These are phyloP conservation scores for Fissipunctia ypsillon DNA, from an alignment of 2,888 invertebrate genomes.

Conservation along the genomic window DNA sequence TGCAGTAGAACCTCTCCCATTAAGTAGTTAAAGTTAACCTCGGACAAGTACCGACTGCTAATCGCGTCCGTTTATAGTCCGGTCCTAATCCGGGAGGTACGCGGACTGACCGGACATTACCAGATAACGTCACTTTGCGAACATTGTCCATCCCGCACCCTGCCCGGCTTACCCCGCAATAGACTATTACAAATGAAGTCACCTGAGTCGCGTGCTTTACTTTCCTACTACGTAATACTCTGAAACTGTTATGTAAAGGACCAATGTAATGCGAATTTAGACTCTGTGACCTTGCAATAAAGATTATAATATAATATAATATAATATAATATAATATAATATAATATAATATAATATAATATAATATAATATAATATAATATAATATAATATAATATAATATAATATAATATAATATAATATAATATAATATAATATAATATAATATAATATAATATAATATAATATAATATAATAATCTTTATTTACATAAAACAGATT, in stretches of 20 bases:
- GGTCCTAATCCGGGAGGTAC: constrained; percentile 15
- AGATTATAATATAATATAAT: no score
- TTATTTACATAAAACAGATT: no score
- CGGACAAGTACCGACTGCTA: constrained; percentile 17
- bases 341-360: no score
- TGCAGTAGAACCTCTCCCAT: neutral
- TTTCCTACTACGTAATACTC: constrained; percentile 18
- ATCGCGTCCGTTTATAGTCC: constrained; percentile 21
- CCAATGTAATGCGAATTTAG: neutral
- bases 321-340: no score
- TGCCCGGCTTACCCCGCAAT: constrained; percentile 16
- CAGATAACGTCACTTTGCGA: constrained; percentile 51
- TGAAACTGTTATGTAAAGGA: neutral
- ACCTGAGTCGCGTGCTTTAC: constrained; percentile 25
- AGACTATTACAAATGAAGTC: constrained; percentile 29
- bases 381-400: no score
- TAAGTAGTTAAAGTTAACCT: constrained; percentile 19
- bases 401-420: no score
- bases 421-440: no score
- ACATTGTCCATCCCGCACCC: constrained; percentile 39
- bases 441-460: no score
- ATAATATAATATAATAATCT: no score
- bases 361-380: no score
- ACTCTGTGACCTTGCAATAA: neutral
- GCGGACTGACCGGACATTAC: constrained; percentile 35